Percentiles rank a stretch among this genome's conserved stretches.
These are phyloP conservation scores for Brachionus calyciflorus DNA, from an alignment of 1,140 invertebrate genomes.

Conservation along the genomic window DNA sequence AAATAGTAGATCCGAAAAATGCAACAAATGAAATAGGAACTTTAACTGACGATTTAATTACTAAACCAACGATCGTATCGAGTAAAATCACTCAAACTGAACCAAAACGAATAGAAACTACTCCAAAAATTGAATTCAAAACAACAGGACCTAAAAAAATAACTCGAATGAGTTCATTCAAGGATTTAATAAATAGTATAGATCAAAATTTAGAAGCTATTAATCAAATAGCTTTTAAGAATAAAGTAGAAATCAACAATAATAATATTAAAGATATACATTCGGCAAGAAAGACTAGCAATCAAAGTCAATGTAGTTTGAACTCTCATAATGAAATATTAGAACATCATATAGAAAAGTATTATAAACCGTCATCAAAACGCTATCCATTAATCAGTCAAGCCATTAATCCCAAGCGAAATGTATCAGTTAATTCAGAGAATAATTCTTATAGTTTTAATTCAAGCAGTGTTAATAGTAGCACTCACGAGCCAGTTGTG, in stretches of 20 bases:
- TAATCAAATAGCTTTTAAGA: neutral
- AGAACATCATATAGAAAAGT: slow-evolving; percentile 12
- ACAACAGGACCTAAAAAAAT: neutral
- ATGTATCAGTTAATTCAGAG: neutral
- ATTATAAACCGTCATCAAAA: neutral
- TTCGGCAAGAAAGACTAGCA: neutral
- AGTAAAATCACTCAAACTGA: slow-evolving; percentile 6
- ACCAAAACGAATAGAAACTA: neutral
- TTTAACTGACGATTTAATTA: neutral
- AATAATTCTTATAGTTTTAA: too few relatives aligned
- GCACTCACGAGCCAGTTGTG: neutral
- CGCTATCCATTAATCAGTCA: neutral
- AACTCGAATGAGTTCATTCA: neutral
- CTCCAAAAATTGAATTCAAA: neutral
- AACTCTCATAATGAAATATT: neutral
- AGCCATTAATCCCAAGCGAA: neutral
- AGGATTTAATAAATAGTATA: neutral
- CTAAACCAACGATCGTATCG: neutral
- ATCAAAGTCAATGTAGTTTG: neutral
- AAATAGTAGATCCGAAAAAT: neutral
- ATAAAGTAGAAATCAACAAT: neutral
- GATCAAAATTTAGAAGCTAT: neutral
- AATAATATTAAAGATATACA: neutral
- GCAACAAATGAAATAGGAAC: neutral
- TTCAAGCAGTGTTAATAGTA: neutral